A percentile compares a stretch with the other conserved stretches of the same genome.
Evolutionary conservation across 2,113 vertebrate species (phyloP).

Genomic region (Epinephelus moara): DNA sequence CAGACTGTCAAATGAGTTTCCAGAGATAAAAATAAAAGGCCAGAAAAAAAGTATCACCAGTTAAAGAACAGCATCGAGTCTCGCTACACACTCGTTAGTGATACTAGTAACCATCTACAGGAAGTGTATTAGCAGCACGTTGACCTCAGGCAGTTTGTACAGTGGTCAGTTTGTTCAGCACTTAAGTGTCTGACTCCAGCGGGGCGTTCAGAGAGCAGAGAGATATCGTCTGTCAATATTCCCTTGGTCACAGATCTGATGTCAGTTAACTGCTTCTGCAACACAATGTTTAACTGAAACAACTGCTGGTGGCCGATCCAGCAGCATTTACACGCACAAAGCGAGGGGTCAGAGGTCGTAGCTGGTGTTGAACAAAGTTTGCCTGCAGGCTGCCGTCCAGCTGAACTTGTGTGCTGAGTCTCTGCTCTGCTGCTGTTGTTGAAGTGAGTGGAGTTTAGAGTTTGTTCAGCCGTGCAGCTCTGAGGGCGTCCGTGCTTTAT

Average conservation of each 20-base stretch:
- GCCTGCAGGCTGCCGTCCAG: slow-evolving; percentile 18
- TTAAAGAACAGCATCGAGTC: no score
- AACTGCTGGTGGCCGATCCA: background rate
- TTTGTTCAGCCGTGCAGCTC: slow-evolving; percentile 40
- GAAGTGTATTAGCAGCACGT: no score
- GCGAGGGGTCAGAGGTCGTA: background rate
- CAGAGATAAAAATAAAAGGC: no score
- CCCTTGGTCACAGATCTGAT: background rate
- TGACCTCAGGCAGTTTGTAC: no score
- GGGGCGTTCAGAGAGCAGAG: background rate
- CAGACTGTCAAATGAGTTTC: no score
- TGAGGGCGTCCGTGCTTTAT: slow-evolving; percentile 16
- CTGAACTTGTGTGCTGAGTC: slow-evolving; percentile 17
- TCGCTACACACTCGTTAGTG: no score
- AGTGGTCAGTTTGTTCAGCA: background rate
- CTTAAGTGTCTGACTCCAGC: background rate
- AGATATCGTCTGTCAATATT: background rate
- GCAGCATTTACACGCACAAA: background rate
- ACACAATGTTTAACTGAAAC: background rate
- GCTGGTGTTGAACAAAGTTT: background rate
- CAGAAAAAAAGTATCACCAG: no score
- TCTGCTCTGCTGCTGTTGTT: background rate
- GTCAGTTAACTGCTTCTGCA: background rate
- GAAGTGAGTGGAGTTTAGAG: slow-evolving; percentile 26
- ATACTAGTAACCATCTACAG: no score